Base-by-base conservation (phyloP, 2,113 vertebrate species). In the Calidris pugnax region DNA sequence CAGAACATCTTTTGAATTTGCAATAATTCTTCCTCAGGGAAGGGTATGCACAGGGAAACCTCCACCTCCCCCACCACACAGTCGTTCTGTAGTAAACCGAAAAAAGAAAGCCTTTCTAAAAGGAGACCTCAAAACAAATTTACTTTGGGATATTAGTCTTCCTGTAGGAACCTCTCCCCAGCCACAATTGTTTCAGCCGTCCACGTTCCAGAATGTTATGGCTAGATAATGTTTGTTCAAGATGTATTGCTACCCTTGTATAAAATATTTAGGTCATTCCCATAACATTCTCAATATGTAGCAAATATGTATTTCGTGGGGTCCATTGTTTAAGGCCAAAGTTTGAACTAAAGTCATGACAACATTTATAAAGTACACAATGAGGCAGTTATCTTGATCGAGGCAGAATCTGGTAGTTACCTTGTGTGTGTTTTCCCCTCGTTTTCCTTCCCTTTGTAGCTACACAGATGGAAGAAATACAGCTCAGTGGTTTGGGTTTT, bases 251-350 rank as follows among this genome's bases (percentile, higher is more conserved):
- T 77, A 45, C 14, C 7, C 55, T 77, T 74, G 45, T 41, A 43
- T 27, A 63, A 93, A 96, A 92, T 84, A 92, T 89, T 90, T 81
- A 71, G 37, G 27, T 74, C 9, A 81, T 84, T 95, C 64, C 67
- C 60, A 81, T 81, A 90, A 75, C 18, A 91, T 84, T 92, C 60
- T 59, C 64, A 75, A 60, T 81, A 84, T 43, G 26, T 10, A 84
- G 41, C 28, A 77, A 92, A 51, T 53, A 56, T 8, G 2, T 85
- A 33, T 87, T 89, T 89, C 0, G 0, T 53, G 7, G 14, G 79
- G 30, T 91, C 67, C 20, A 66, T 94, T 94, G 62, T 95, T 96
- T 91, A 71, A 94, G 45, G 66, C 16, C 39, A 50, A 85, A 91
- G 87, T 85, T 85, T 91, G 60, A 87, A 78, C 21, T 41, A 21